phyloP scores from a whole-genome alignment of 2,888 invertebrate species.

The Parochlus steinenii region DNA sequence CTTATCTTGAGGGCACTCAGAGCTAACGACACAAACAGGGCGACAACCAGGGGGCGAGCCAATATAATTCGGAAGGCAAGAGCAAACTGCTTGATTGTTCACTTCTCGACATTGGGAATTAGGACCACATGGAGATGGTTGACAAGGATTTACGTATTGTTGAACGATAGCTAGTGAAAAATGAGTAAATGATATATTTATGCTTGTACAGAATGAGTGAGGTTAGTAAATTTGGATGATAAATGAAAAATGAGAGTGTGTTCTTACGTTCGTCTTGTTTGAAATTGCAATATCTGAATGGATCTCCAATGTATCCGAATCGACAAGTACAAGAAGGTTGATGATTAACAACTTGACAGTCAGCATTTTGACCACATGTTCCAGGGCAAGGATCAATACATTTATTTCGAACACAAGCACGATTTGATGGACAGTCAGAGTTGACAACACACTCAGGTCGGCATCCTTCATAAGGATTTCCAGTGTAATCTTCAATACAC shows the following conservation, averaged over 20 bases:
- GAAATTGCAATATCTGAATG: constrained; percentile 37
- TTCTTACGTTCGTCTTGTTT: constrained; percentile 29
- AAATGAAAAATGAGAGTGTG: no score
- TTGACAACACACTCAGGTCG: constrained; percentile 65
- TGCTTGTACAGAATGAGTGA: no score
- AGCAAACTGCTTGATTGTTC: constrained; percentile 55
- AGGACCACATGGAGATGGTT: constrained; percentile 54
- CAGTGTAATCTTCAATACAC: constrained; percentile 59
- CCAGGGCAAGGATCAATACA: constrained; percentile 72
- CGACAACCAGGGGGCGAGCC: constrained; percentile 58
- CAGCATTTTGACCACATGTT: constrained; percentile 63
- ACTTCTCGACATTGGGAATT: constrained; percentile 57
- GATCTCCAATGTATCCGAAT: constrained; percentile 57
- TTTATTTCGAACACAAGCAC: constrained; percentile 61
- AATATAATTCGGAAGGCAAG: constrained; percentile 44
- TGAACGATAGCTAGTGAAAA: constrained; percentile 31
- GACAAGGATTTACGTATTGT: constrained; percentile 34
- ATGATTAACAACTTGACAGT: constrained; percentile 63
- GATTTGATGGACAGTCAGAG: constrained; percentile 59
- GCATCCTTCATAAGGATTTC: constrained; percentile 63
- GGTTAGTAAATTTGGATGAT: no score
- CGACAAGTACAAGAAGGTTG: constrained; percentile 65
- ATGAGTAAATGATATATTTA: no score
- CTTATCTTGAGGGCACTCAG: constrained; percentile 45
- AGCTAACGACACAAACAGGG: constrained; percentile 53